Evolutionary conservation across 2,113 vertebrate species (phyloP).

Genomic region (Tragelaphus scriptus): DNA sequence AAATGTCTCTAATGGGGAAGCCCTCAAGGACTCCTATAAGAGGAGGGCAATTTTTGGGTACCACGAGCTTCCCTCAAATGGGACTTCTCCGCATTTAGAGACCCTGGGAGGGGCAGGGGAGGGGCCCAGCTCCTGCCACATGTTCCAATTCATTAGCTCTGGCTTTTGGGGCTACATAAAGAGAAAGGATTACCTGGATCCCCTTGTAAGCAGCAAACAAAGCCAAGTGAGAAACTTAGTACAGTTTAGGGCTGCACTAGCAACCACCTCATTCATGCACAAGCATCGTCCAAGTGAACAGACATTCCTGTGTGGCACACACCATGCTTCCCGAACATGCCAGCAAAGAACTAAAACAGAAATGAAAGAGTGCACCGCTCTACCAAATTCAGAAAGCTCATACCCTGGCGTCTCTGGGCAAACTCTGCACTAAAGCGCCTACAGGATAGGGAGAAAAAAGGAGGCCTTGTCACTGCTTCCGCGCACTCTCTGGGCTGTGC

Average conservation of each 20-base stretch:
- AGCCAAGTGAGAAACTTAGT: constrained; percentile 89
- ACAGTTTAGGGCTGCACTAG: constrained; percentile 71
- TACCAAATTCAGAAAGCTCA: constrained; percentile 62
- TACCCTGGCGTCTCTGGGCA: constrained; percentile 72
- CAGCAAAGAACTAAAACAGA: constrained; percentile 82
- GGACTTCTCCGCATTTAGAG: neutral
- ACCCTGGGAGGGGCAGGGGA: neutral
- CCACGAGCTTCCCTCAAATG: neutral
- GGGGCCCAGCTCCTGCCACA: neutral
- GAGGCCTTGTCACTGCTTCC: constrained; percentile 71
- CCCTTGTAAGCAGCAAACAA: constrained; percentile 92
- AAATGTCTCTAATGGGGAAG: neutral
- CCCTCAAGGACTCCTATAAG: neutral
- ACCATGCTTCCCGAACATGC: constrained; percentile 85
- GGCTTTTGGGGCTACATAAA: constrained; percentile 45
- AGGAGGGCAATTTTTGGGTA: neutral
- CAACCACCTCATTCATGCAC: constrained; percentile 82
- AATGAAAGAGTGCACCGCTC: constrained; percentile 81
- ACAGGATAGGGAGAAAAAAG: constrained; percentile 62
- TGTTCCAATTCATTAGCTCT: neutral
- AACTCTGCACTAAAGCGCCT: constrained; percentile 70
- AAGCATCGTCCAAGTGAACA: constrained; percentile 79
- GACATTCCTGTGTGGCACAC: constrained; percentile 81
- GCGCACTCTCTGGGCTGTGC: neutral
- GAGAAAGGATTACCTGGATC: constrained; percentile 89